Conservation (phyloP, 2,113 vertebrate species). For the Agapornis roseicollis region DNA sequence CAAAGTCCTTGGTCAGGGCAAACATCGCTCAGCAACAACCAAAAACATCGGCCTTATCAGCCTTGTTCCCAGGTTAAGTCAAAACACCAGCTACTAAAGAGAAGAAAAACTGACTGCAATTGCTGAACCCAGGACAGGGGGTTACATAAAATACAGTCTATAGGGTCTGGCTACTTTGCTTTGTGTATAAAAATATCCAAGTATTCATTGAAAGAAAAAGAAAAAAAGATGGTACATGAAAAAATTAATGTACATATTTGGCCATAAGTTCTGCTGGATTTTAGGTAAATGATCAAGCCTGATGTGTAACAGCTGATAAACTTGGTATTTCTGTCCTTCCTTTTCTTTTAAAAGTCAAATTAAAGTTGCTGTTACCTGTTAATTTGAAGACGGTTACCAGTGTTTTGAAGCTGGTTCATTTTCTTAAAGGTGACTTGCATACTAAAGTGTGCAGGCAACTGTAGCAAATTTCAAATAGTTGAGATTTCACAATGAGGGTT, state of each 20-base stretch:
- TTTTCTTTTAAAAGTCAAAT: neutral
- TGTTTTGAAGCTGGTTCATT: neutral
- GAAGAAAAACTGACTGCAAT: too few species aligned
- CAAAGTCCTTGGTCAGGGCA: too few species aligned
- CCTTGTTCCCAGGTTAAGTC: too few species aligned
- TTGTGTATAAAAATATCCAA: neutral
- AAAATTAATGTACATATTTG: neutral
- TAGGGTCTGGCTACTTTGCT: neutral
- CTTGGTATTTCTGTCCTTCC: neutral
- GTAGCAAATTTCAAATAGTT: neutral
- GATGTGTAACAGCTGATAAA: neutral
- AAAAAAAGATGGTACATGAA: neutral
- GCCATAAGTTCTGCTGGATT: neutral
- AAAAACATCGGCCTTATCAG: too few species aligned
- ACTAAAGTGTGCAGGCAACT: neutral
- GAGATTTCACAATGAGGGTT: neutral
- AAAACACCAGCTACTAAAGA: too few species aligned
- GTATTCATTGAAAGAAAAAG: neutral
- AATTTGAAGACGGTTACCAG: neutral
- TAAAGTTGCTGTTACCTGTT: neutral
- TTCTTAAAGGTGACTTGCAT: neutral
- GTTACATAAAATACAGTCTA: neutral
- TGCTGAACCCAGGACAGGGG: too few species aligned
- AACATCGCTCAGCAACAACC: too few species aligned
- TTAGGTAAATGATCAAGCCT: neutral